Base-by-base conservation (phyloP, 1,140 invertebrate genomes). In the Lordiphosa stackelbergi region DNA sequence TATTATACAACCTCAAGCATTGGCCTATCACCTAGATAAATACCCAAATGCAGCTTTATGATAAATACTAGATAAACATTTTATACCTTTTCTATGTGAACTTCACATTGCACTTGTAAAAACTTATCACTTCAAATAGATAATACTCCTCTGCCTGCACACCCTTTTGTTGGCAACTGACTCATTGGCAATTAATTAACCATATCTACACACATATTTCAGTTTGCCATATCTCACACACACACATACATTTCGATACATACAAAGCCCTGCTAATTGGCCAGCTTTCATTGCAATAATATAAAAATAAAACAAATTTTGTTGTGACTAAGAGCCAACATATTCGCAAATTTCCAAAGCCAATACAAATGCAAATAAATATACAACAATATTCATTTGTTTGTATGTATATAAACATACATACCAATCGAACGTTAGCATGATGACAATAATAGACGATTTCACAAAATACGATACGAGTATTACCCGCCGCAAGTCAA, bases 401-500 rank as follows among this genome's bases (percentile, higher is more conserved):
- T 40, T 49, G 72, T 52, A 13, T 4, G 34, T 24, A 11, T 24
- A 11, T 13, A 31, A 8, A 5, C 37, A 22, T 37, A 41, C 58
- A 54, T 64, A 71, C 53, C 73, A 68, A 78, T 74, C 66, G 74
- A 78, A 70, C 75, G 73, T 78, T 78, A 78, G 74, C 75, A 78
- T 79, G 74, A 81, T 81, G 74, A 79, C 74, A 79, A 79, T 79
- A 70, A 78, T 81, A 81, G 75, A 74, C 74, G 74, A 81, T 78
- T 78, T 78, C 73, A 81, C 73, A 79, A 78, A 78, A 78, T 78
- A 79, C 60, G 70, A 78, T 58, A 73, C 47, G 36, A 37, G 4
- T 13, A 34, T 13, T 47, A 16, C 40, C 53, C 46, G 8, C 16
- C 43, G 5, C 19, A 53, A 53, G 43, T 13, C 60, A 51, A 51